Evolutionary conservation across 2,888 invertebrate species (phyloP), one percentile per base, ranked within the genome.

Genomic region (Plebejus argus): DNA sequence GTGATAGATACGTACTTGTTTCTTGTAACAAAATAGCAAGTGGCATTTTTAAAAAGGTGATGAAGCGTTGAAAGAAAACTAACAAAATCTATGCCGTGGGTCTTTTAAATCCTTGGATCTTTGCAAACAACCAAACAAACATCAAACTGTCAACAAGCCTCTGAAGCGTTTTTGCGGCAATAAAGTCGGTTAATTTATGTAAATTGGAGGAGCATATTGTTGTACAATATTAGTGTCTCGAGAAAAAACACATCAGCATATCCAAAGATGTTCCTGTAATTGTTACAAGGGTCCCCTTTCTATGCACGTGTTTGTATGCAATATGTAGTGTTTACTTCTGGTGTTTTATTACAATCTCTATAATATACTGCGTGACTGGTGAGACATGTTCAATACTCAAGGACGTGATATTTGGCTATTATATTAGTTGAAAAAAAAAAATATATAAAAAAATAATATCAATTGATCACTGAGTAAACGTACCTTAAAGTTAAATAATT

Each of bases 181-280:
- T 74, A 53, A 72, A 72, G 12, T 39, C 12, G 39, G 53, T 74
- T 74, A 74, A 74, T 74, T 74, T 74, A 74, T 74, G 74, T 74
- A 74, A 74, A 74, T 74, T 53, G 74, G 74, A 74, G 74, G 18
- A 49, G 20, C 39, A 72, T 72, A 39, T 74, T 53, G 49, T 74
- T 23, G 74, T 53, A 74, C 74, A 74, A 74, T 53, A 74, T 53
- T 28, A 28, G 72, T 28, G 74, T 45, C 12, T 72, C 23, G 6
- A 28, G 49, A 74, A 74, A 74, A 74, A 74, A 74, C 23, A 12
- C 74, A 28, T 74, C 45, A 53, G 53, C 74, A 74, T 72, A 72
- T 74, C 28, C 49, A 74, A 72, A 72, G 72, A 45, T 49, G 23
- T 23, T 72, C 72, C 45, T 12, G 74, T 6, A 74, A 74, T 28